These are phyloP conservation scores for Drosophila austrosaltans DNA, from an alignment of 2,888 invertebrate species.

Conservation along the genomic window DNA sequence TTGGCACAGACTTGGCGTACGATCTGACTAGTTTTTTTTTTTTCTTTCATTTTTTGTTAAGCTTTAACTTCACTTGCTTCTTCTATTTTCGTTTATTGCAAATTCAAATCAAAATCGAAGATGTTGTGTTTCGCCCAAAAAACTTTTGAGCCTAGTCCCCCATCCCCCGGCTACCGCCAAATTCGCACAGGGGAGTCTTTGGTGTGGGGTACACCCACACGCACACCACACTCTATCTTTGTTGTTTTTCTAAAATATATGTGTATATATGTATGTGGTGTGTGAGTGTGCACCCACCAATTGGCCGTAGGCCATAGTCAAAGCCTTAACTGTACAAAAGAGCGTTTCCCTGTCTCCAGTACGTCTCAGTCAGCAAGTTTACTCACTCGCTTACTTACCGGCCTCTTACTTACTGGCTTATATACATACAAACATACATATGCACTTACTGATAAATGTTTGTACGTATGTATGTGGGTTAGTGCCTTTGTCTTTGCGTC, in stretches of 20 bases:
- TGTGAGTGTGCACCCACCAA: constrained; percentile 66
- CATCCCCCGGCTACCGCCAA: background rate
- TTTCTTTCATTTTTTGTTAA: constrained; percentile 16
- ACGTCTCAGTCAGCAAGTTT: constrained; percentile 51
- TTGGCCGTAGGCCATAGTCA: constrained; percentile 54
- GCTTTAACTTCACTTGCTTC: constrained; percentile 20
- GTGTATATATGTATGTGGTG: constrained; percentile 2
- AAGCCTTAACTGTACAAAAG: constrained; percentile 56
- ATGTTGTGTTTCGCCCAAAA: constrained; percentile 13
- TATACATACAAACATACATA: background rate
- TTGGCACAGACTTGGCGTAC: constrained; percentile 20
- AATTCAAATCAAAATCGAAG: constrained; percentile 20
- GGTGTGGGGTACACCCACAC: constrained; percentile 47
- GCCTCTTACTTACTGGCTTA: constrained; percentile 46
- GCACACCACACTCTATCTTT: constrained; percentile 39
- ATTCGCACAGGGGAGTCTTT: background rate
- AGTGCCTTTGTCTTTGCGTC: constrained; percentile 39
- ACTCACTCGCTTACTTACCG: constrained; percentile 40
- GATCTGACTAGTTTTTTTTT: constrained; percentile 38
- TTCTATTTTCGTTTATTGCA: constrained; percentile 12
- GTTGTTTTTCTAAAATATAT: background rate
- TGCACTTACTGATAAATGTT: background rate
- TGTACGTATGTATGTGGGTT: constrained; percentile 55
- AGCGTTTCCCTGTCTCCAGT: constrained; percentile 33
- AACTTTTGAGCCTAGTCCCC: background rate